A percentile compares a stretch with the other conserved stretches of the same genome.
Evolutionary conservation across 2,888 invertebrate species (phyloP).

Genomic region (Athalia rosae): DNA sequence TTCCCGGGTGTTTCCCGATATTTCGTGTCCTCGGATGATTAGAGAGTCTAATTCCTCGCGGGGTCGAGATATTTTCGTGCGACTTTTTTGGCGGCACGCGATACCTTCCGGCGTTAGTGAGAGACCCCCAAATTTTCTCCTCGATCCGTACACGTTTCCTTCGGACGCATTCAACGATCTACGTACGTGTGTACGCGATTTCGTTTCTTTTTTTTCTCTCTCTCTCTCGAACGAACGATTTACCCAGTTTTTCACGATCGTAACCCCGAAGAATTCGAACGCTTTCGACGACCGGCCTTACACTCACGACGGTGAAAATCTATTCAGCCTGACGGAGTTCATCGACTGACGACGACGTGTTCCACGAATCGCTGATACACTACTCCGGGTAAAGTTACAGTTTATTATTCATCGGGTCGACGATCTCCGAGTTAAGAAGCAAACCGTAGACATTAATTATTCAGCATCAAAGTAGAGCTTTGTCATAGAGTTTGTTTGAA

Average conservation of each 20-base stretch:
- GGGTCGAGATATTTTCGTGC: slow-evolving; percentile 6
- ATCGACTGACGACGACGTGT: not conserved
- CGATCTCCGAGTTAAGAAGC: slow-evolving; percentile 2
- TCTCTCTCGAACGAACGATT: not conserved
- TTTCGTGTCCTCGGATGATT: slow-evolving; percentile 13
- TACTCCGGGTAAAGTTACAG: too few relatives aligned
- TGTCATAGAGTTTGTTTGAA: not conserved
- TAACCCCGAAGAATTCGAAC: too few relatives aligned
- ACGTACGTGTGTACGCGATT: too few relatives aligned
- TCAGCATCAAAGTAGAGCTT: not conserved
- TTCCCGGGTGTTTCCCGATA: slow-evolving; percentile 1
- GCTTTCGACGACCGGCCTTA: too few relatives aligned
- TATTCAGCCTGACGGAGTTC: not conserved
- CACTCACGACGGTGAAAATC: too few relatives aligned
- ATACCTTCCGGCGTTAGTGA: slow-evolving; percentile 36
- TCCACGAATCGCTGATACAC: not conserved
- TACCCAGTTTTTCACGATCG: slow-evolving; percentile 19
- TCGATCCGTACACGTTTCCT: slow-evolving; percentile 21
- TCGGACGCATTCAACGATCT: slow-evolving; percentile 13
- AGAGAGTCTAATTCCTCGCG: not conserved
- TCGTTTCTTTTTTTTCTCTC: not conserved
- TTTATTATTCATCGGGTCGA: not conserved
- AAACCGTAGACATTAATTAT: not conserved
- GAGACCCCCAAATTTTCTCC: slow-evolving; percentile 26
- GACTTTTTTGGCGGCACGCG: not conserved